Evolutionary conservation across 2,797 vertebrate species (phyloP).

Genomic region (Gorsachius magnificus): DNA sequence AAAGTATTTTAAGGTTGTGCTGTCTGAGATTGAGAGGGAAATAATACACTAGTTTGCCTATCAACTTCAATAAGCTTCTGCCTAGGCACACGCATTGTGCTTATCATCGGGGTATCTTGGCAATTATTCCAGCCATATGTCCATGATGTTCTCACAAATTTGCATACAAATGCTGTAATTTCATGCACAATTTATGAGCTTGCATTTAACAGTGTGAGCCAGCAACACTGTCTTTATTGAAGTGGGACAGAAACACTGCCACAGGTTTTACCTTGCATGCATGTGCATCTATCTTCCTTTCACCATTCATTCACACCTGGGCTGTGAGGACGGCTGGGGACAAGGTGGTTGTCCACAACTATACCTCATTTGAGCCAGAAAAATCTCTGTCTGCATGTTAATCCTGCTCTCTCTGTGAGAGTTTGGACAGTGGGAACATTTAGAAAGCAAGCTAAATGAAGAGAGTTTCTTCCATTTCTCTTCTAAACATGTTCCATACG

Average conservation of each 20-base stretch:
- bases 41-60: neutral
- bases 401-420: neutral
- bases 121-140: neutral
- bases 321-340: neutral
- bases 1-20: neutral
- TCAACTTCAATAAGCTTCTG: neutral
- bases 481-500: neutral
- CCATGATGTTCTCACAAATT: neutral
- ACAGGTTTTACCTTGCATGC: neutral
- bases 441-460: neutral
- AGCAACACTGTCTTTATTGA: neutral
- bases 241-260: neutral
- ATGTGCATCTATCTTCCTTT: neutral
- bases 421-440: neutral
- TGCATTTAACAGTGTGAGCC: neutral
- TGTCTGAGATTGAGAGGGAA: neutral
- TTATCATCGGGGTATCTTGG: neutral
- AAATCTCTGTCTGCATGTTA: neutral
- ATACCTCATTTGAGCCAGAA: neutral
- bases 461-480: neutral
- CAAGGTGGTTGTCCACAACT: neutral
- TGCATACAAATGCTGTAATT: neutral
- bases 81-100: neutral
- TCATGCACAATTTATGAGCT: neutral
- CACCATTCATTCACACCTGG: neutral